Base-by-base conservation (phyloP, 2,888 invertebrate species). In the Creontiades dilutus region DNA sequence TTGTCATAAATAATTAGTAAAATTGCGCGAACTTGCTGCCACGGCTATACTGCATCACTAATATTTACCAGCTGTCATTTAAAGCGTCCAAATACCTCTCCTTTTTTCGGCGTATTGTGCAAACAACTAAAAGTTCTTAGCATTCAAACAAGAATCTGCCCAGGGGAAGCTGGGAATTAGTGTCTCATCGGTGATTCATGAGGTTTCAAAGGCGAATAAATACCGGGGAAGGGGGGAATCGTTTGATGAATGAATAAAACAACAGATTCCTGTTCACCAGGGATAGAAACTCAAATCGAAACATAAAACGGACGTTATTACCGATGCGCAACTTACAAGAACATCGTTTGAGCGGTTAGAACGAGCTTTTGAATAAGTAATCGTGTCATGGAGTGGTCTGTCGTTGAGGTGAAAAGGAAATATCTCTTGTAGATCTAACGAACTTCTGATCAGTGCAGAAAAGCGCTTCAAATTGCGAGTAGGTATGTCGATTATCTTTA, bases 221-320 rank as follows among this genome's bases (percentile, higher is more conserved):
- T 37, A n/a, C 57, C n/a, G 0, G 19, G 57, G 27, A 5, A 68
- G 16, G 68, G 27, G 23, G 68, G 23, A 19, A 68, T 23, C 68
- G 23, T n/a, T 68, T 23, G 68, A 68, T 68, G 19, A 23, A 68
- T 68, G 68, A 68, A 68, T 68, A 68, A 68, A 68, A 68, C 68
- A 68, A 68, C 68, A 68, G 68, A 11, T 12, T 68, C 68, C 23
- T 12, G 68, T 68, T 68, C 27, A 5, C 23, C 12, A 4, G 19
- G 68, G 68, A 27, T 13, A 23, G 68, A 23, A 68, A 68, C 23
- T 37, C 23, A 27, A 68, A 23, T 68, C 23, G 23, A 68, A 23
- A 68, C 68, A 68, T 68, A 13, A 68, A 68, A 68, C 68, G 68
- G 68, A 68, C 9, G 68, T 27, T 9, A 68, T 68, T 68, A 68